These are phyloP conservation scores for Propithecus coquereli DNA, from an alignment of 2,113 vertebrate species.

Conservation along the genomic window DNA sequence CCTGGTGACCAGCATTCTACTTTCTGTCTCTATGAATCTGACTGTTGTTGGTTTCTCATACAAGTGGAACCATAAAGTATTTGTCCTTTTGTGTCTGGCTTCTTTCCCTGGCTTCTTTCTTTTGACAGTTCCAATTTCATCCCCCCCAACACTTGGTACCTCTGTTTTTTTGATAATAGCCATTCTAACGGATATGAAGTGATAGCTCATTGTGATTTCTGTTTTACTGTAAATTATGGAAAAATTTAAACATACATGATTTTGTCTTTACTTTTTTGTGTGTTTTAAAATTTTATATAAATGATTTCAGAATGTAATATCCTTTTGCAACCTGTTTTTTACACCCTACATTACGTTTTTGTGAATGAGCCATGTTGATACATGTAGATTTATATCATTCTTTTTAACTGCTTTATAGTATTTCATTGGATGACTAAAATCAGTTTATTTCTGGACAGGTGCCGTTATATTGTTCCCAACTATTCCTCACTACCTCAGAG, in stretches of 20 bases:
- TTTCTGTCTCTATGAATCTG: neutral
- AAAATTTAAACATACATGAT: neutral
- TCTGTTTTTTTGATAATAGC: no score
- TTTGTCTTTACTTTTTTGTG: neutral
- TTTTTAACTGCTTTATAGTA: neutral
- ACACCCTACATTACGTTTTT: neutral
- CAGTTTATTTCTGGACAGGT: neutral
- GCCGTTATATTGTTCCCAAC: neutral
- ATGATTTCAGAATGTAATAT: neutral
- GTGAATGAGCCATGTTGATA: neutral
- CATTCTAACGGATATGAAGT: neutral
- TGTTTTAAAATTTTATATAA: neutral
- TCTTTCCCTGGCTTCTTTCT: neutral
- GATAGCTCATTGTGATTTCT: neutral
- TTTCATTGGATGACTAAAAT: neutral
- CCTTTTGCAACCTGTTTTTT: neutral
- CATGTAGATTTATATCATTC: neutral
- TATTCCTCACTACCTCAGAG: neutral
- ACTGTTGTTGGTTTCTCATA: neutral
- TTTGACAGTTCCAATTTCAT: neutral
- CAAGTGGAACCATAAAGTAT: neutral
- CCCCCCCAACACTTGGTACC: neutral
- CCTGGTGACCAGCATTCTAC: neutral
- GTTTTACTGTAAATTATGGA: constrained; percentile 1
- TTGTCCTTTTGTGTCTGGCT: neutral